Base-by-base conservation (phyloP, 2,888 invertebrate species). In the Eristalinus sepulchralis region DNA sequence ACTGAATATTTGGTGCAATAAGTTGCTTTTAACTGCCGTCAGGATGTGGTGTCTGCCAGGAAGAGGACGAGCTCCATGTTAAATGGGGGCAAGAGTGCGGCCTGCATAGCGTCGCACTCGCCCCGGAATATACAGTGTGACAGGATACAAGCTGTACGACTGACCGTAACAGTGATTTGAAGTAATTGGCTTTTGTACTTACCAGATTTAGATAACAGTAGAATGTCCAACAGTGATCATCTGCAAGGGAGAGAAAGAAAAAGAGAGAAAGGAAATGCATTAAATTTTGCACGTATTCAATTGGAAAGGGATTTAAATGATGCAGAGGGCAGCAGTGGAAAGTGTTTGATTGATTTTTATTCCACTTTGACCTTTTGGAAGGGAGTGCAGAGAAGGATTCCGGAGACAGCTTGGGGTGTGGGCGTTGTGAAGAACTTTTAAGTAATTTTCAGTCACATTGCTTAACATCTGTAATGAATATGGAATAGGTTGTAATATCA, bases 171-270 rank as follows among this genome's bases (percentile, higher is more conserved):
- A 47, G 24, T 4, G 11, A 47, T 20, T 67, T 67, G 34, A 13
- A 33, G 55, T 20, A 55, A 67, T 31, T 67, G 67, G 20, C 31
- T 62, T 47, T 17, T 47, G 39, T 47, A 79, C 79, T 79, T 33
- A 79, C 79, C 71, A 17, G 22, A 60, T 34, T 63, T 31, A 3
- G 11, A 39, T 39, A 57, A 9, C 22, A n/a, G 36, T 63, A 53
- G 62, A 55, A 39, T 34, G 20, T 53, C 79, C 47, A 33, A 34
- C 24, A 6, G 53, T 31, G 13, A 20, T 66, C 59, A 47, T 72
- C 79, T 79, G 72, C 3, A 79, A 79, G 34, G 60, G 20, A 72
- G 20, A 20, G 20, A 72, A 33, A 72, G 1, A 20, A 13, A 62
- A 33, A 72, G 1, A 72, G 34, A 64, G 20, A 72, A n/a, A 13